phyloP scores from a whole-genome alignment of 2,113 vertebrate genomes.

The Tringa solitaria region DNA sequence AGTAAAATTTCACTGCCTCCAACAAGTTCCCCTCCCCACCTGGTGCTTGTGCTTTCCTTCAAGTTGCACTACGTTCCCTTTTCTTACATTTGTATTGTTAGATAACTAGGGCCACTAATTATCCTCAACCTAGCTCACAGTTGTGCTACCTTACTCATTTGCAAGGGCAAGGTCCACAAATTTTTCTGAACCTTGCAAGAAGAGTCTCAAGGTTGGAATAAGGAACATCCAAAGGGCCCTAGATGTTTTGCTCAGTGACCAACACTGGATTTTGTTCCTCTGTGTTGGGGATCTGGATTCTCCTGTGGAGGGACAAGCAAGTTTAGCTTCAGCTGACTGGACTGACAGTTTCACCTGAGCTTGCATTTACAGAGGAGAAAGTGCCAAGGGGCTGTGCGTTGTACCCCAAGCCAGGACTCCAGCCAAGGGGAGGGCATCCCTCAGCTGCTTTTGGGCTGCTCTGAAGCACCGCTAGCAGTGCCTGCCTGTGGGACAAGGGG shows the following conservation, averaged over 20 bases:
- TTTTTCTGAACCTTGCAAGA: background rate
- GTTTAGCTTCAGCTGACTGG: background rate
- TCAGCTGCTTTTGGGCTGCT: background rate
- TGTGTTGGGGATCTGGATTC: background rate
- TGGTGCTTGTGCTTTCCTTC: background rate
- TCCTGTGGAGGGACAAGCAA: background rate
- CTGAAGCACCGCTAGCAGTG: background rate
- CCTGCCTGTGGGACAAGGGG: background rate
- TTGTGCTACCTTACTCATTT: background rate
- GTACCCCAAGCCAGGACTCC: background rate
- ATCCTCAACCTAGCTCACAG: background rate
- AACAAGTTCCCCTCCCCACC: background rate
- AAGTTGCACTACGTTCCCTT: background rate
- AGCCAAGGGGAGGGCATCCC: background rate
- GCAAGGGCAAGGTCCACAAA: background rate
- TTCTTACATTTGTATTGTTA: background rate
- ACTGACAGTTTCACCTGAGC: background rate
- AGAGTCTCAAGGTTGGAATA: background rate
- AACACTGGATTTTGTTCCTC: background rate
- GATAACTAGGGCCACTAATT: background rate
- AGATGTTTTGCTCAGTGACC: background rate
- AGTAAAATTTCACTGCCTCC: background rate
- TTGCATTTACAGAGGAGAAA: background rate
- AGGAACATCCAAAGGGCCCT: background rate
- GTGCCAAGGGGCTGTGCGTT: background rate